A percentile compares a stretch with the other conserved stretches of the same genome.
Evolutionary conservation across 2,113 vertebrate species (phyloP).

Genomic region (Chlamydotis undulata): DNA sequence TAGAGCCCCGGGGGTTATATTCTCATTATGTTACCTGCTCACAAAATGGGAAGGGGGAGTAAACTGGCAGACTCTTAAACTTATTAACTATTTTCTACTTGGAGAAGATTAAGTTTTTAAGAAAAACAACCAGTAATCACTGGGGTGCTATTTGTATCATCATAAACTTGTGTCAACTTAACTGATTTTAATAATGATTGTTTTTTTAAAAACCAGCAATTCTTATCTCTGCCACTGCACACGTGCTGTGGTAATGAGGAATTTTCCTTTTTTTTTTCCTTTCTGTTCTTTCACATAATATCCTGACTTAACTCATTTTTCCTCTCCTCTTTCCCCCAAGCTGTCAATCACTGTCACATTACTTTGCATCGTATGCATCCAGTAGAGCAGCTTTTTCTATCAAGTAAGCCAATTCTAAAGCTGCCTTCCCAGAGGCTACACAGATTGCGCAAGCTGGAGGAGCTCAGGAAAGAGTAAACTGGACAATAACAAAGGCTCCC

Average conservation of each 20-base stretch:
- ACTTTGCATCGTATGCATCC: background rate
- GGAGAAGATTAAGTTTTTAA: constrained; percentile 8
- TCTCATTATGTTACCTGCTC: background rate
- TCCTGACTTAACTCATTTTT: background rate
- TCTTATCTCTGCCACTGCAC: background rate
- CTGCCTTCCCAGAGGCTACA: constrained; percentile 32
- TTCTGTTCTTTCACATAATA: background rate
- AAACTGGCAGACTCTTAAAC: background rate
- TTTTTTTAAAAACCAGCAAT: background rate
- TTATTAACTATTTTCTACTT: constrained; percentile 8
- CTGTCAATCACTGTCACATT: constrained; percentile 31
- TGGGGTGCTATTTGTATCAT: background rate
- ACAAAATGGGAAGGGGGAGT: background rate
- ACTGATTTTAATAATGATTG: background rate
- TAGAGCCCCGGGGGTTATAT: background rate
- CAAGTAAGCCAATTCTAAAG: constrained; percentile 6
- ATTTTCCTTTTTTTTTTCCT: background rate
- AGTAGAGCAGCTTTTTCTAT: constrained; percentile 14
- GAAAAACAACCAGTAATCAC: background rate
- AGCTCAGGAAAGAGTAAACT: background rate
- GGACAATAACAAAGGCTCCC: constrained; percentile 23
- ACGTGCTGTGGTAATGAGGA: background rate
- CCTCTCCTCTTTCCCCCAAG: background rate
- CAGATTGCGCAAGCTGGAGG: constrained; percentile 27
- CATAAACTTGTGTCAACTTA: background rate